Conservation (phyloP, 2,888 invertebrate species). For the Sphecodes monilicornis region DNA sequence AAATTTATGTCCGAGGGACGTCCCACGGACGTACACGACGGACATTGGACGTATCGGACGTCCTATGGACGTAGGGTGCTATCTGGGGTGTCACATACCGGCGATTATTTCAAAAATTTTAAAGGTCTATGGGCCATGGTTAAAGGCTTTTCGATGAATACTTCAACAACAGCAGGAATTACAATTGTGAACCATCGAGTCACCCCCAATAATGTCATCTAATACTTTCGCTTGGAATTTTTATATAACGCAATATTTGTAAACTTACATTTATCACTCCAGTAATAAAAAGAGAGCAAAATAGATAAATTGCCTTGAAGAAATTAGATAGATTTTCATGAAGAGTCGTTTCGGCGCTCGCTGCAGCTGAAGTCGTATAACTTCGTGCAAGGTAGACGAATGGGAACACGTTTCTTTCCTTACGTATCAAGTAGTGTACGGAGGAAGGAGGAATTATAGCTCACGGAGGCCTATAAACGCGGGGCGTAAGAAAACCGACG, state of each 20-base stretch:
- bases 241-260: too few species aligned
- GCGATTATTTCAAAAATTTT: too few species aligned
- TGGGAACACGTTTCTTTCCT: slow-evolving; percentile 27
- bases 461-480: slow-evolving; percentile 47
- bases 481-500: slow-evolving; percentile 64
- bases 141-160: too few species aligned
- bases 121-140: too few species aligned
- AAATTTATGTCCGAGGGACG: too few species aligned
- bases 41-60: too few species aligned
- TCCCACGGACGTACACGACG: too few species aligned
- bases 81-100: too few species aligned
- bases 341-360: neutral
- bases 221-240: neutral
- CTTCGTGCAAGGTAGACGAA: slow-evolving; percentile 25
- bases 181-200: neutral
- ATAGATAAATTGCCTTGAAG: neutral
- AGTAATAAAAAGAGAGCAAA: neutral
- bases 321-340: slow-evolving; percentile 9
- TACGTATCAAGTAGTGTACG: slow-evolving; percentile 29
- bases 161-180: neutral
- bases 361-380: slow-evolving; percentile 15
- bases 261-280: too few species aligned
- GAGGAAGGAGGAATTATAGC: slow-evolving; percentile 57
- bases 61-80: too few species aligned
- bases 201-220: neutral